Evolutionary conservation across 1,140 invertebrate genomes (phyloP), one percentile per base, ranked within the genome.

Genomic region (Zaprionus nigranus): DNA sequence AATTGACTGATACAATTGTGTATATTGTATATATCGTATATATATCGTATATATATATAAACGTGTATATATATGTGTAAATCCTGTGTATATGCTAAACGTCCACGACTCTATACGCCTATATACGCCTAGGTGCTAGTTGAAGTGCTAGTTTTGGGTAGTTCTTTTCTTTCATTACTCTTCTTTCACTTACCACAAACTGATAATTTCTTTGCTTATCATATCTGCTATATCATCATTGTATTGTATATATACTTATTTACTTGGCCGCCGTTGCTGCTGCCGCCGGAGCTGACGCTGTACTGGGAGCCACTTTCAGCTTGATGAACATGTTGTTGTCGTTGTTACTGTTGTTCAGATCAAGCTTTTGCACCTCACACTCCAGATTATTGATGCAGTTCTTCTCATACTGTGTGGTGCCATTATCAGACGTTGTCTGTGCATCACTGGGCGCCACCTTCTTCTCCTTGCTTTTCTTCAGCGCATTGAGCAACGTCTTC

Each of bases 341-440:
- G 57, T 82, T 63, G 64, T 78, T 86, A 61, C 65, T 80, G 56
- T 73, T 91, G 72, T 92, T 92, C 49, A 92, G 68, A 66, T 92
- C 91, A 26, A 92, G 73, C 64, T 92, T 92, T 66, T 92, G 88
- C 67, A 92, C 90, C 63, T 91, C 91, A 46, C 79, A 83, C 61
- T 92, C 91, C 22, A 92, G 77, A 79, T 91, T 92, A 58, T 91
- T 87, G 59, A 92, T 91, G 71, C 91, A 92, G 60, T 92, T 92
- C 77, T 91, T 92, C 71, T 92, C 91, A 57, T 92, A 90, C 56
- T 90, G 84, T 22, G 81, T 80, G 60, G 77, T 82, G 46, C 70
- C 78, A 53, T 86, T 83, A 28, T 81, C 84, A 53, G 30, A 43
- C 69, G 20, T 62, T 40, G 34, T 58, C 57, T 92, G 85, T 38